Percentiles rank a stretch among this genome's conserved stretches.
Conservation (phyloP, 2,797 vertebrate species). For the Urophycis tenuis region DNA sequence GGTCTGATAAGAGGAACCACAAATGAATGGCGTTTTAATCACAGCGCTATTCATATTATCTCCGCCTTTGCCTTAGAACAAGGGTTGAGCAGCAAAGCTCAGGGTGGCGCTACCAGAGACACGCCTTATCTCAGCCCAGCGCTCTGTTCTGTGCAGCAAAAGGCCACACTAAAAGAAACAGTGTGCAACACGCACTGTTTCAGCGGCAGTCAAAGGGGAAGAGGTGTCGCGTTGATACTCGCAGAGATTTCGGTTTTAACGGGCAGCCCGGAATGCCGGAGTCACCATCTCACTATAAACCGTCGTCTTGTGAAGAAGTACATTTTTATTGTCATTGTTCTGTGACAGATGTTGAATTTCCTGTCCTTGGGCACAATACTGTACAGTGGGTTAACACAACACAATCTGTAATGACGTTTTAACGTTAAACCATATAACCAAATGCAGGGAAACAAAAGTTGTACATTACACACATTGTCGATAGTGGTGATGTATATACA, state of each 20-base stretch:
- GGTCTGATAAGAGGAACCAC: constrained; percentile 58
- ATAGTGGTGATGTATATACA: not conserved
- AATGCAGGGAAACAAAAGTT: not conserved
- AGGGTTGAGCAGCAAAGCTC: constrained; percentile 43
- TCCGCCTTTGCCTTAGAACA: constrained; percentile 54
- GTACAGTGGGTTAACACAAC: not conserved
- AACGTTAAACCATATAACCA: not conserved
- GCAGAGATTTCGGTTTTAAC: not conserved
- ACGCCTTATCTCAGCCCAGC: constrained; percentile 36
- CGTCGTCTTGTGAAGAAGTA: not conserved
- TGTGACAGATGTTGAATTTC: not conserved
- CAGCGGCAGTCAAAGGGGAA: constrained; percentile 27
- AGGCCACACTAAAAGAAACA: constrained; percentile 31
- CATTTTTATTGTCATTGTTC: not conserved
- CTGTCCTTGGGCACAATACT: too few species aligned
- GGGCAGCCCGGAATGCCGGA: not conserved
- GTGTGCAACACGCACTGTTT: constrained; percentile 30
- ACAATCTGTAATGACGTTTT: not conserved
- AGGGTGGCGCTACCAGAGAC: constrained; percentile 28
- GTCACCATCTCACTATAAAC: not conserved
- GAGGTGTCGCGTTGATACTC: not conserved
- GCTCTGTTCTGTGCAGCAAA: constrained; percentile 32
- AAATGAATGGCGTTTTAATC: constrained; percentile 71
- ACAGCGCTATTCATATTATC: constrained; percentile 54
- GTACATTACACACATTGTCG: not conserved